A percentile compares a stretch with the other conserved stretches of the same genome.
These are phyloP conservation scores for Siphamia tubifer DNA, from an alignment of 2,113 vertebrate species.

Conservation along the genomic window DNA sequence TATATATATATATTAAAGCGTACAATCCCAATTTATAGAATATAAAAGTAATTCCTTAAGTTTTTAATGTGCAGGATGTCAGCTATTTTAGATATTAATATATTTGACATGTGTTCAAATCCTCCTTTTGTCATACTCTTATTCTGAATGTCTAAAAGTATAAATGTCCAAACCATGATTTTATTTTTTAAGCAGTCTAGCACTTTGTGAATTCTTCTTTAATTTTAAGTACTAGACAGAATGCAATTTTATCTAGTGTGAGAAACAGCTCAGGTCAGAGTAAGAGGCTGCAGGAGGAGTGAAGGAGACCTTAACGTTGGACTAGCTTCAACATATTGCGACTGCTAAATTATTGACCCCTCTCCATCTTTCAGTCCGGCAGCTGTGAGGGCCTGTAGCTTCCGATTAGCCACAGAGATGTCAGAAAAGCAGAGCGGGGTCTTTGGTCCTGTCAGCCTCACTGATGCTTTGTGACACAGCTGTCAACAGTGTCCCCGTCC, in stretches of 20 bases:
- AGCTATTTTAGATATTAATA: no score
- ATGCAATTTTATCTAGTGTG: constrained; percentile 10
- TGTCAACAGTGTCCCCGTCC: constrained; percentile 69
- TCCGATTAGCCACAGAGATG: constrained; percentile 86
- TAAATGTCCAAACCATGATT: no score
- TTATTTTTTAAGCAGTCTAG: neutral
- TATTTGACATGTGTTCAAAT: no score
- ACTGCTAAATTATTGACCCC: constrained; percentile 87
- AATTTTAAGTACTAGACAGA: neutral
- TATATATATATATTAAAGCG: no score
- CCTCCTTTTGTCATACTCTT: no score
- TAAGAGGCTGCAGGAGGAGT: constrained; percentile 35
- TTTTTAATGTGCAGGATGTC: no score
- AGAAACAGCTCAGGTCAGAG: neutral
- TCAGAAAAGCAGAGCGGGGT: constrained; percentile 69
- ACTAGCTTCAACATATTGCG: constrained; percentile 78
- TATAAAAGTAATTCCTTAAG: no score
- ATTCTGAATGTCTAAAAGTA: neutral
- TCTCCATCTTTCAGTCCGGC: constrained; percentile 76
- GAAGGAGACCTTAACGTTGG: constrained; percentile 33
- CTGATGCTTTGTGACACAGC: constrained; percentile 82
- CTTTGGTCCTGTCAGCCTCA: constrained; percentile 68
- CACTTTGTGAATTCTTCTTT: neutral
- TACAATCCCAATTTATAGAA: no score
- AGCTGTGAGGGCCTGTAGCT: constrained; percentile 82